Evolutionary conservation across 2,888 invertebrate genomes (phyloP), one percentile per base, ranked within the genome.

Genomic region (Bugulina stolonifera): DNA sequence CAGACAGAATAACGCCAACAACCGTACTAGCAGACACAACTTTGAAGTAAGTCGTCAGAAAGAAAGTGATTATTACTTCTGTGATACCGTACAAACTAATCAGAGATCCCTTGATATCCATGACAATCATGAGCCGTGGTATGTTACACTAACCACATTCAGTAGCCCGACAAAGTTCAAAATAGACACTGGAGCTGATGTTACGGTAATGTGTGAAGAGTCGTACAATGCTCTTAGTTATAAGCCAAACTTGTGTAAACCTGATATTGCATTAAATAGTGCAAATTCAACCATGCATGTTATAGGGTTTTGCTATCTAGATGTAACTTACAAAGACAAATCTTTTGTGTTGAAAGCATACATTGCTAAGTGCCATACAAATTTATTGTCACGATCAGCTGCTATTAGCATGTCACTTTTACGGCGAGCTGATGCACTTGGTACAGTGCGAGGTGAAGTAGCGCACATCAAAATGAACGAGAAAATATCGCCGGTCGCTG

Each of bases 161-260:
- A n/a, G n/a, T n/a, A n/a, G n/a, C n/a, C n/a, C n/a, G n/a, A n/a
- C n/a, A n/a, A n/a, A 57, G 3, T 57, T 57, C 25, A 57, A 57
- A n/a, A 22, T 57, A n/a, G 57, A 57, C 57, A 57, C 57, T 18
- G 57, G 57, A n/a, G 57, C 57, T 25, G 57, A 57, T 57, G 57
- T 22, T n/a, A 57, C 57, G 5, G 25, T 57, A 5, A 57, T 57
- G 5, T 18, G 57, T 25, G 57, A 57, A 23, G 52, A 52, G 52
- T 52, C 52, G 22, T 52, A 14, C 22, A 22, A 22, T 52, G 10
- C 22, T 10, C 22, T 52, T 10, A 52, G 22, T 52, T 10, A 14
- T 14, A 52, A 52, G 22, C 52, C 52, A 14, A 22, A 52, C 52
- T 52, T 52, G 22, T 14, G 22, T 14, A 10, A 14, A 52, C 52